phyloP scores from a whole-genome alignment of 2,797 vertebrate species.

The Acrossocheilus wenchowensis region DNA sequence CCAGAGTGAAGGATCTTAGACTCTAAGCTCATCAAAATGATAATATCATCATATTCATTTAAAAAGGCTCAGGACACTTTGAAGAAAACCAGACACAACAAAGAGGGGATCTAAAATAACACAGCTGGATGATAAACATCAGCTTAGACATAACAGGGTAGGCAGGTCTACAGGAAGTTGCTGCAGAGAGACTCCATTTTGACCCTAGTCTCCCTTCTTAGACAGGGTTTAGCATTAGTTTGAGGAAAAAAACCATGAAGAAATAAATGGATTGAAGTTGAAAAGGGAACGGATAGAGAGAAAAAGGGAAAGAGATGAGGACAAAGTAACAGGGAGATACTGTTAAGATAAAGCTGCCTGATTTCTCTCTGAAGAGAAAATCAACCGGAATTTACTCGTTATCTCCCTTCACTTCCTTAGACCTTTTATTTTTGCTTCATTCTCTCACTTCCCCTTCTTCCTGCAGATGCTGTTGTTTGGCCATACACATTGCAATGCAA shows the following conservation, averaged over 20 bases:
- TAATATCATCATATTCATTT: conserved; percentile 14
- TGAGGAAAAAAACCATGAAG: not conserved
- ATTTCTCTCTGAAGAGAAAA: not conserved
- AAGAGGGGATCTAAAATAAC: conserved; percentile 46
- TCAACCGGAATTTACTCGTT: not conserved
- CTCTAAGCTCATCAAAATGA: conserved; percentile 30
- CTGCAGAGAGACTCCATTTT: conserved; percentile 22
- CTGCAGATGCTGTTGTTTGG: not conserved
- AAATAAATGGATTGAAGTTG: not conserved
- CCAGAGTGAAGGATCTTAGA: conserved; percentile 11
- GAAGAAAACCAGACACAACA: conserved; percentile 43
- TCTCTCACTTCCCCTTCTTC: not conserved
- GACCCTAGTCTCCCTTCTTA: conserved; percentile 1
- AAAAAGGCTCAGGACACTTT: conserved; percentile 43
- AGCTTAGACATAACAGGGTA: conserved; percentile 41
- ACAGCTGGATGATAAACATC: conserved; percentile 38
- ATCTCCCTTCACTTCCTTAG: not conserved
- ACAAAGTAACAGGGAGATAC: not conserved
- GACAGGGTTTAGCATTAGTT: conserved; percentile 6
- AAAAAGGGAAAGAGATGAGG: not conserved
- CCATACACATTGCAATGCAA: not conserved
- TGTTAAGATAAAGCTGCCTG: not conserved
- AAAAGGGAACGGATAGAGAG: not conserved
- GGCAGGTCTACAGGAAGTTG: conserved; percentile 46
- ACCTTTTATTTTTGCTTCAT: not conserved